phyloP scores from a whole-genome alignment of 2,888 invertebrate genomes.

The Calameuta pallipes region DNA sequence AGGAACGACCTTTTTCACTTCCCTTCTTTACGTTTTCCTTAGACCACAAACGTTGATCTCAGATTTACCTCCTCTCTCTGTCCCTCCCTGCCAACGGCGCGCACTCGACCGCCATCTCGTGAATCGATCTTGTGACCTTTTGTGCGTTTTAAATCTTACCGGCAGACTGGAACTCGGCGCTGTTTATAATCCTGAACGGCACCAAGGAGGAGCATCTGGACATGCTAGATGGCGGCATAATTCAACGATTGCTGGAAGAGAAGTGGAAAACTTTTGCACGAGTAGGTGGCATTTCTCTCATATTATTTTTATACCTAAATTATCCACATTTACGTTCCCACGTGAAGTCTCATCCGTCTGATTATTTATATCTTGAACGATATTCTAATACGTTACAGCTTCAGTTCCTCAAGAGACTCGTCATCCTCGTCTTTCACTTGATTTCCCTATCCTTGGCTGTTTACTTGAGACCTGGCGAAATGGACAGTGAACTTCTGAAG shows the following conservation, averaged over 20 bases:
- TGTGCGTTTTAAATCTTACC: constrained; percentile 2
- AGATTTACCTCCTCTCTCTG: background rate
- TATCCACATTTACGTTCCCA: background rate
- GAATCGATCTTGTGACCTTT: background rate
- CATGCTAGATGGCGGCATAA: constrained; percentile 98
- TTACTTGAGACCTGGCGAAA: constrained; percentile 85
- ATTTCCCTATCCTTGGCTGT: constrained; percentile 89
- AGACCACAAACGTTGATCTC: background rate
- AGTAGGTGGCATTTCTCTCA: constrained; percentile 67
- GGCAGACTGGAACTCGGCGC: constrained; percentile 97
- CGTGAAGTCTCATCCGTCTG: background rate
- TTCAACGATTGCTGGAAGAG: constrained; percentile 95
- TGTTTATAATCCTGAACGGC: constrained; percentile 97
- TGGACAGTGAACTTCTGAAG: constrained; percentile 69
- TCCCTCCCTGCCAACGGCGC: constrained; percentile 1
- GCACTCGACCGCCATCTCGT: constrained; percentile 3
- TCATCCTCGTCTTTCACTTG: constrained; percentile 89
- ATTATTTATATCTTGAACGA: background rate
- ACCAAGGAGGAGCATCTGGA: constrained; percentile 98
- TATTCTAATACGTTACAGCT: constrained; percentile 69
- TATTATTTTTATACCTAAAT: background rate
- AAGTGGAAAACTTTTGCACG: constrained; percentile 99
- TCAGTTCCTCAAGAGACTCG: constrained; percentile 91
- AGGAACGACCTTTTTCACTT: background rate
- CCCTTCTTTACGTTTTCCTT: background rate